Conservation (phyloP, 2,797 vertebrate species). For the Steatocranus sp. region DNA sequence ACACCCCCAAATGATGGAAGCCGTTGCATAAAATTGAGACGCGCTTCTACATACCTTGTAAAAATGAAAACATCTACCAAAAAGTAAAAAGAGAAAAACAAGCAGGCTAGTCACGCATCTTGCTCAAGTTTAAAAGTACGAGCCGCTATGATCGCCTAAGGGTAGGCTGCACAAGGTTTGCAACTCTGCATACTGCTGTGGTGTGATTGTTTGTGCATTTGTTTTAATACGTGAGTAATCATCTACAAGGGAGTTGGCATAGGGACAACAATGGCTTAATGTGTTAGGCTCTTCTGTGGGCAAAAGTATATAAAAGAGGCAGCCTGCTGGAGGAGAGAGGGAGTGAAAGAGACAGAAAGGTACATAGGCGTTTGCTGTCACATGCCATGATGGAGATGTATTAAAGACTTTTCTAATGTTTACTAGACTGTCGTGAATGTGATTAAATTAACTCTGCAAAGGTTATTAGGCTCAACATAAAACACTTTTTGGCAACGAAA, state of each 20-base stretch:
- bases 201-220: neutral
- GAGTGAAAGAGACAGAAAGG: neutral
- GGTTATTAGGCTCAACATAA: slow-evolving; percentile 54
- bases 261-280: neutral
- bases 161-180: slow-evolving; percentile 13
- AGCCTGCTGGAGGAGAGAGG: slow-evolving; percentile 37
- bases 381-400: slow-evolving; percentile 42
- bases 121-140: slow-evolving; percentile 54
- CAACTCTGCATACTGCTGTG: slow-evolving; percentile 12
- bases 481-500: slow-evolving; percentile 65
- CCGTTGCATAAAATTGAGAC: slow-evolving; percentile 72
- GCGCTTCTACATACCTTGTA: slow-evolving; percentile 70
- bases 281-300: slow-evolving; percentile 25
- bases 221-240: slow-evolving; percentile 34
- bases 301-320: slow-evolving; percentile 33
- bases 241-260: slow-evolving; percentile 35
- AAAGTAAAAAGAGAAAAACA: slow-evolving; percentile 47
- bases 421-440: slow-evolving; percentile 62
- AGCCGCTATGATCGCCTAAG: slow-evolving; percentile 40
- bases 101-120: slow-evolving; percentile 71
- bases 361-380: slow-evolving; percentile 30
- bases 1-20: slow-evolving; percentile 59
- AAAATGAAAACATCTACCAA: slow-evolving; percentile 62
- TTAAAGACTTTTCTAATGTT: slow-evolving; percentile 36
- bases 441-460: slow-evolving; percentile 54